Evolutionary conservation across 2,888 invertebrate species (phyloP), one percentile per base, ranked within the genome.

Genomic region (Molorchus minor): DNA sequence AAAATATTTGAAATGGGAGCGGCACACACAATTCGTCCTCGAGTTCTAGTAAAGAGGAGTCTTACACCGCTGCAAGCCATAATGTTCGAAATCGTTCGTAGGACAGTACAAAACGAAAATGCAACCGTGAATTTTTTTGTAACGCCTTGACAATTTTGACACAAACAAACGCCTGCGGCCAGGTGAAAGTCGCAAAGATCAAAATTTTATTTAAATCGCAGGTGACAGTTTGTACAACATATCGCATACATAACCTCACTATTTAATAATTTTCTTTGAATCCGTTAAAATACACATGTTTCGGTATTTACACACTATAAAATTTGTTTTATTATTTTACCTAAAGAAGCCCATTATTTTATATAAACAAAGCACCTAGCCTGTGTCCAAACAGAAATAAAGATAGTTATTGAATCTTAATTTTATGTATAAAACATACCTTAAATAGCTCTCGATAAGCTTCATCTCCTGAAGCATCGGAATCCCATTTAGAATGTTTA

Each of bases 401-500:
- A 4, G 25, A 25, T 15, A 30, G 3, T 40, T 16, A 29, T 46
- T 41, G 15, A 21, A 38, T 3, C 12, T 40, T 17, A 20, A 2
- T 36, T 20, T 10, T 35, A 8, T 35, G 21, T 44, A 60, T 47
- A 51, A 25, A n/a, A 21, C 17, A 61, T 68, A 71, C 71, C 63
- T 67, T 53, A 41, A 71, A 68, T n/a, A 72, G 43, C 44, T 67
- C 65, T 4, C 68, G 62, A 46, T 62, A 69, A 16, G 57, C 54
- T 21, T 57, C 43, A 36, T 67, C 67, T 3, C 57, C 59, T 45
- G 53, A 36, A 10, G 47, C 62, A 38, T 70, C 67, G 1, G 44
- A 16, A 33, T 72, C 71, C 68, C 70, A 72, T 33, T 64, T 57
- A 13, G 61, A 61, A 15, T 49, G 45, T 55, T 66, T 57, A 29